These are phyloP conservation scores for Saxidomus purpurata DNA, from an alignment of 1,140 invertebrate species.

Conservation along the genomic window DNA sequence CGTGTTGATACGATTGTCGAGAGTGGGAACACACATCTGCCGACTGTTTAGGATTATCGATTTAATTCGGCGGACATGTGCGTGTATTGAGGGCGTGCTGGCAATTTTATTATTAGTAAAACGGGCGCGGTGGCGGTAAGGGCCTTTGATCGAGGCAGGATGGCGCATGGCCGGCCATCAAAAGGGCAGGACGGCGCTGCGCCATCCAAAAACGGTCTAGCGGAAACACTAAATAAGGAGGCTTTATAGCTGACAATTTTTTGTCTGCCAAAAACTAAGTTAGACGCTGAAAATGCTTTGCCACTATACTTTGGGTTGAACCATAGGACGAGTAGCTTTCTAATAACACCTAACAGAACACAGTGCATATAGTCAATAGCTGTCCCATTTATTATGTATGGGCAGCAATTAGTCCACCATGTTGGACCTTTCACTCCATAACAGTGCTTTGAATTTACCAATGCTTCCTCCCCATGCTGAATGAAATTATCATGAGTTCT, in stretches of 20 bases:
- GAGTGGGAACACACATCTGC: too few relatives aligned
- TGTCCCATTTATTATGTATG: constrained; percentile 42
- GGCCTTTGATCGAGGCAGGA: too few relatives aligned
- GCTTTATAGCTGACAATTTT: constrained; percentile 1
- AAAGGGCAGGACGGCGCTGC: too few relatives aligned
- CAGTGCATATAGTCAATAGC: constrained; percentile 59
- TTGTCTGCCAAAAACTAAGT: constrained; percentile 11
- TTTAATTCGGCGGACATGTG: too few relatives aligned
- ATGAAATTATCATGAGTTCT: constrained; percentile 36
- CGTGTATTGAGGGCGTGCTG: too few relatives aligned
- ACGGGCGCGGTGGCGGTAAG: too few relatives aligned
- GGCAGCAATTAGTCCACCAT: constrained; percentile 44
- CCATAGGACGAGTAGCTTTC: not conserved
- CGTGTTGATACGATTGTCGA: too few relatives aligned
- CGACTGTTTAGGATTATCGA: too few relatives aligned
- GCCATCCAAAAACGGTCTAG: too few relatives aligned
- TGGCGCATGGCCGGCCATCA: too few relatives aligned
- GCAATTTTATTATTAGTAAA: too few relatives aligned
- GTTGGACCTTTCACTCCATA: constrained; percentile 38
- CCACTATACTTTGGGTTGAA: constrained; percentile 46
- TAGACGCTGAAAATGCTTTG: constrained; percentile 23
- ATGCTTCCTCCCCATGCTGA: constrained; percentile 43
- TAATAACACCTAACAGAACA: constrained; percentile 36
- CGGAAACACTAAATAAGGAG: too few relatives aligned
- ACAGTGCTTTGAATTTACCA: not conserved